These are phyloP conservation scores for Heliconius aoede DNA, from an alignment of 2,888 invertebrate genomes.

Conservation along the genomic window DNA sequence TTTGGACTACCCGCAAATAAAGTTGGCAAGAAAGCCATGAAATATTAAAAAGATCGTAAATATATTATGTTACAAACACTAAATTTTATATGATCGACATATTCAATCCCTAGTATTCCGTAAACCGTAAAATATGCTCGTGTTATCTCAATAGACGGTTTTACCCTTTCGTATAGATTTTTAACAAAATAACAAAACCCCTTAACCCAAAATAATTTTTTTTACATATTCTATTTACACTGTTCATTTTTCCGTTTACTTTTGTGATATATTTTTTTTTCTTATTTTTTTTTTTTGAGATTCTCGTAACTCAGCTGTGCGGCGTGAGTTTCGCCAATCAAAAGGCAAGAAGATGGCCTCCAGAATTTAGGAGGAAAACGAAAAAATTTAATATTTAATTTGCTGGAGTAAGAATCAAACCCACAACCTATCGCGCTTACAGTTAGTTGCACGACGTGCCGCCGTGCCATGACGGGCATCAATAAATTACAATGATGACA, in stretches of 20 bases:
- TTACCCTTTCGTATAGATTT: constrained; percentile 29
- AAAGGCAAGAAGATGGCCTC: too few species aligned
- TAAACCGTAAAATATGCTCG: constrained; percentile 25
- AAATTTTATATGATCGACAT: background rate
- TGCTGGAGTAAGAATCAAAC: background rate
- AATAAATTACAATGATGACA: background rate
- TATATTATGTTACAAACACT: background rate
- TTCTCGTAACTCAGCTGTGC: background rate
- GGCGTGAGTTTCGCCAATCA: too few species aligned
- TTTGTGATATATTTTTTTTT: background rate
- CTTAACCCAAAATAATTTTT: background rate
- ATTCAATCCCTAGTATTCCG: constrained; percentile 12
- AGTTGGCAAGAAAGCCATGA: too few species aligned
- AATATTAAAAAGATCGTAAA: background rate
- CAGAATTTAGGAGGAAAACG: too few species aligned
- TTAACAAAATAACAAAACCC: constrained; percentile 38
- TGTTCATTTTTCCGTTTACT: background rate
- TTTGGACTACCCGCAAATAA: too few species aligned
- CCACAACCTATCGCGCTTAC: background rate
- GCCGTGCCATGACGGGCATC: background rate
- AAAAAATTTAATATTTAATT: background rate
- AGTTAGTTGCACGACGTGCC: background rate
- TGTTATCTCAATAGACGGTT: constrained; percentile 35
- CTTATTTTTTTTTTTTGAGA: background rate
- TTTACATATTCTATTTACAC: constrained; percentile 8